Evolutionary conservation across 2,797 vertebrate genomes (phyloP), one percentile per base, ranked within the genome.

Genomic region (Tinamus major): DNA sequence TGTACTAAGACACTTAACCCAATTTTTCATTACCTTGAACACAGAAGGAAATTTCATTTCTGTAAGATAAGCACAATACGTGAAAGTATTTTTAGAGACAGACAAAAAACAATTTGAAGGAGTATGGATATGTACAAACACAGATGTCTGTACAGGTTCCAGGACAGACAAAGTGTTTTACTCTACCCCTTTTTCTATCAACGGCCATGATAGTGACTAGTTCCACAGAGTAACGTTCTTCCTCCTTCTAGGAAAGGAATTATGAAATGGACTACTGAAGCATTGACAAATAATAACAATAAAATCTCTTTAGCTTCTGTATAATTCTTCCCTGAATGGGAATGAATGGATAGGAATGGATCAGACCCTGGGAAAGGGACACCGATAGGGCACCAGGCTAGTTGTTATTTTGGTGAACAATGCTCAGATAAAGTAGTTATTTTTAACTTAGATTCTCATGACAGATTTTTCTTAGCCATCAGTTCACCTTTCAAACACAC

Each of bases 11-110:
- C 49, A 79, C 37, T 92, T 94, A 94, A 95, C 92, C 48, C 33
- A 65, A 71, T 93, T 92, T 95, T 91, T 97, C 48, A 70, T 89
- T 61, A 94, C 65, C 62, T 75, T 93, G 89, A 84, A 82, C 89
- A 94, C 91, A 65, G 91, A 59, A 81, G 88, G 69, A 96, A 94
- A 95, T 85, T 93, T 83, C 75, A 94, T 96, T 91, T 85, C 62
- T 95, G 70, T 72, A 95, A 48, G 68, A 87, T 35, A 68, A 69
- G 95, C 44, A 89, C 2, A 4, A 55, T 79, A 27, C 1, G 0
- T 42, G 67, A 74, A 72, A 91, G 63, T 63, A 48, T 79, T 83
- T 93, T 83, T 27, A 74, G 48, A 94, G 63, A 72, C 83, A 90
- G 72, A 65, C 53, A 87, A 90, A 88, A 88, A 85, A 78, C 58